Conservation (phyloP, 2,797 vertebrate genomes). For the Malurus splendens region DNA sequence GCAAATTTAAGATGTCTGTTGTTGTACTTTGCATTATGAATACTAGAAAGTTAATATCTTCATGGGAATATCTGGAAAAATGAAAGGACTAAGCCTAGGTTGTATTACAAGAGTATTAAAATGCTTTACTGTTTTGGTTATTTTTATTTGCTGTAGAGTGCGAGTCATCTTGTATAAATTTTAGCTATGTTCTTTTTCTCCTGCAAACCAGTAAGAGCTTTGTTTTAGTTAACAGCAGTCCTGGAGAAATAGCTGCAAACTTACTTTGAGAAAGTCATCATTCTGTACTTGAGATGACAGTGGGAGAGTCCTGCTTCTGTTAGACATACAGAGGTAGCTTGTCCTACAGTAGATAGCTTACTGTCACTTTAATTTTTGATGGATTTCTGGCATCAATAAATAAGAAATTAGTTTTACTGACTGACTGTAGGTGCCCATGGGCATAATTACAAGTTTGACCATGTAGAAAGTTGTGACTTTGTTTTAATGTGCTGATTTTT, state of each 20-base stretch:
- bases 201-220: slow-evolving; percentile 29
- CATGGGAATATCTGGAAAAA: slow-evolving; percentile 69
- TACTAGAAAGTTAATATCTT: slow-evolving; percentile 65
- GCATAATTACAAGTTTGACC: slow-evolving; percentile 13
- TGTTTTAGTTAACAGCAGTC: slow-evolving; percentile 22
- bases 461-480: not conserved
- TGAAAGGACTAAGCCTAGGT: slow-evolving; percentile 39
- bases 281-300: not conserved
- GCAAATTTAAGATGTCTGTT: slow-evolving; percentile 52
- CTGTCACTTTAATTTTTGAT: not conserved
- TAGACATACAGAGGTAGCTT: not conserved
- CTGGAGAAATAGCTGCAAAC: slow-evolving; percentile 45
- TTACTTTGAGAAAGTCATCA: not conserved
- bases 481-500: not conserved
- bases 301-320: not conserved
- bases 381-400: slow-evolving; percentile 21
- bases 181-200: slow-evolving; percentile 10
- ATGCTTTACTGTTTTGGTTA: slow-evolving; percentile 42
- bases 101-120: slow-evolving; percentile 58
- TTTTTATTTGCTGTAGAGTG: slow-evolving; percentile 54
- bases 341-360: not conserved
- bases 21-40: slow-evolving; percentile 59
- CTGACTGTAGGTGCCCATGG: not conserved
- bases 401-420: slow-evolving; percentile 16
- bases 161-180: slow-evolving; percentile 36